phyloP scores from a whole-genome alignment of 1,140 invertebrate genomes.

The Drosophila lowei region DNA sequence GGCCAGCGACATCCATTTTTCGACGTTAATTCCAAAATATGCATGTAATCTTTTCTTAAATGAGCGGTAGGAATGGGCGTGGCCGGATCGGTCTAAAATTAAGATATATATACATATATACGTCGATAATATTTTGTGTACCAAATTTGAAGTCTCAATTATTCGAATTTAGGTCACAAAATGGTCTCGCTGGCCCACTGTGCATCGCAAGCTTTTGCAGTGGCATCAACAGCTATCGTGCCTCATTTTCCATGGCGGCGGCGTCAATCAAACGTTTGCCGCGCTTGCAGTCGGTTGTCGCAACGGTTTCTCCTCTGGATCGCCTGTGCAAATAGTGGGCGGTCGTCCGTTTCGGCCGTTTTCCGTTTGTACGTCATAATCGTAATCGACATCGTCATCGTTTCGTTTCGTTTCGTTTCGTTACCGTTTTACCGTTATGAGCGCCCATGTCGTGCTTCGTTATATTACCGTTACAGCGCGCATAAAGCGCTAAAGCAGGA shows the following conservation, averaged over 20 bases:
- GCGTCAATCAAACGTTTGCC: slow-evolving; percentile 66
- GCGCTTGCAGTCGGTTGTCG: slow-evolving; percentile 47
- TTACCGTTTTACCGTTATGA: slow-evolving; percentile 29
- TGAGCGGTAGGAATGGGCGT: too few species aligned
- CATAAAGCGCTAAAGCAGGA: slow-evolving; percentile 5
- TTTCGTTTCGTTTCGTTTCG: neutral
- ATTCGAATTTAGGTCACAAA: too few species aligned
- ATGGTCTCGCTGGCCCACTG: too few species aligned
- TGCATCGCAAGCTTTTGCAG: neutral
- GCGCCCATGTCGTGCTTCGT: slow-evolving; percentile 15
- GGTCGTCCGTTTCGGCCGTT: neutral
- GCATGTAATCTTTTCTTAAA: too few species aligned
- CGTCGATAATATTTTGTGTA: too few species aligned
- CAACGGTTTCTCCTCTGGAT: too few species aligned
- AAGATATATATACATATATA: too few species aligned
- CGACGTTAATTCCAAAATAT: too few species aligned
- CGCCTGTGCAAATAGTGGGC: slow-evolving; percentile 11
- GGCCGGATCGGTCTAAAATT: too few species aligned
- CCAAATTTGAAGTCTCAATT: too few species aligned
- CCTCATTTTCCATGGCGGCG: slow-evolving; percentile 53
- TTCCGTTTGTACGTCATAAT: neutral
- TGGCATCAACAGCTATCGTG: slow-evolving; percentile 1
- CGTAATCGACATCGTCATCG: slow-evolving; percentile 13
- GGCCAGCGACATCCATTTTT: too few species aligned
- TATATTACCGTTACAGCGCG: slow-evolving; percentile 41